Percentiles rank a stretch among this genome's conserved stretches.
Evolutionary conservation across 2,888 invertebrate genomes (phyloP).

Genomic region (Rhorus exstirpatorius): DNA sequence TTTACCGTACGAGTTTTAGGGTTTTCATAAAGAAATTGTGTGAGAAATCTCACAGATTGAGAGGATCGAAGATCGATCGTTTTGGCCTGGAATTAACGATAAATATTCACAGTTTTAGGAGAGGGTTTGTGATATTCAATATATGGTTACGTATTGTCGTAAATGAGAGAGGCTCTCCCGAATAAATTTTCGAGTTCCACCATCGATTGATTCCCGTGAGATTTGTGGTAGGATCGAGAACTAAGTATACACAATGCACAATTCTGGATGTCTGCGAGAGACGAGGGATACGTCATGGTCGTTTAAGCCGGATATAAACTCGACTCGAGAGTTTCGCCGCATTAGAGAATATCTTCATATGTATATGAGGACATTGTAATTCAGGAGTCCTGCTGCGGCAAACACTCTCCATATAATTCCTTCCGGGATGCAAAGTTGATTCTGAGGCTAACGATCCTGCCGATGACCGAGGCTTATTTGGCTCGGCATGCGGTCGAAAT

Average conservation of each 20-base stretch:
- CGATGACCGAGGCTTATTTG: slow-evolving; percentile 10
- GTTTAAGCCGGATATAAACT: slow-evolving; percentile 7
- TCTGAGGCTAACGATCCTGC: background rate
- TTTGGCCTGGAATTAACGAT: background rate
- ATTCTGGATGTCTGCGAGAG: slow-evolving; percentile 3
- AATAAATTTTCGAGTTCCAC: slow-evolving; percentile 73
- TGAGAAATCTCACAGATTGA: too few species aligned
- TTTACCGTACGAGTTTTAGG: too few species aligned
- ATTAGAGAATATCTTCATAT: background rate
- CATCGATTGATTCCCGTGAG: slow-evolving; percentile 73
- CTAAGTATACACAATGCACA: slow-evolving; percentile 39
- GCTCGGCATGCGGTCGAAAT: slow-evolving; percentile 49
- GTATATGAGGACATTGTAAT: too few species aligned
- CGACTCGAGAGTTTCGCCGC: too few species aligned
- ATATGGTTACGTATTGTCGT: slow-evolving; percentile 17
- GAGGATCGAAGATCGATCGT: background rate
- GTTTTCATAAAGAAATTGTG: too few species aligned
- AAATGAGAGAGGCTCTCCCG: slow-evolving; percentile 49
- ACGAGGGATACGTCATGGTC: background rate
- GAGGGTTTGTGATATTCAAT: background rate
- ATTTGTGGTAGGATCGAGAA: slow-evolving; percentile 40
- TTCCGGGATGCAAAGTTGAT: slow-evolving; percentile 20
- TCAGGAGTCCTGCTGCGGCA: background rate
- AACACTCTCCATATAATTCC: slow-evolving; percentile 10
- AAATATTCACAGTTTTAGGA: background rate